phyloP scores from a whole-genome alignment of 2,113 vertebrate genomes.

The Setophaga coronata region DNA sequence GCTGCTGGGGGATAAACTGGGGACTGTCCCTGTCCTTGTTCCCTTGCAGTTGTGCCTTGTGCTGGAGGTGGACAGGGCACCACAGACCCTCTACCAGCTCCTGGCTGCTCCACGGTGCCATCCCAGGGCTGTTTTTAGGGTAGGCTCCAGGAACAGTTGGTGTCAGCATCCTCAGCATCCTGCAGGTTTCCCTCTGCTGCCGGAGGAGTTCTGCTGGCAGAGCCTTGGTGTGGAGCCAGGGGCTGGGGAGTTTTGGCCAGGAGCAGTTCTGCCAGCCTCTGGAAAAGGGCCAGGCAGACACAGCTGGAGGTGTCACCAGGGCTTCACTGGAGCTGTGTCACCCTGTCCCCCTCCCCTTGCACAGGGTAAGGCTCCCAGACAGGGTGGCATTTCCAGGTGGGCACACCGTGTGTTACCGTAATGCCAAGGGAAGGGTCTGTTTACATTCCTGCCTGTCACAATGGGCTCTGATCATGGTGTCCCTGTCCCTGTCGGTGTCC shows the following conservation, averaged over 20 bases:
- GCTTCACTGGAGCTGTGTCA: not conserved
- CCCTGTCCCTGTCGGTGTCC: not conserved
- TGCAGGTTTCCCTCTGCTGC: not conserved
- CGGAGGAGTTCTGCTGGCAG: not conserved
- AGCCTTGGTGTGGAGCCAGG: not conserved
- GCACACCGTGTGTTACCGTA: accelerated
- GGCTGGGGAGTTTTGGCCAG: not conserved
- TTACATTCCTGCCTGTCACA: accelerated
- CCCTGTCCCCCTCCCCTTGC: not conserved
- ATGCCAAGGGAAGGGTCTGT: not conserved
- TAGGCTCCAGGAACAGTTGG: accelerated
- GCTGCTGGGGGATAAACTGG: not conserved
- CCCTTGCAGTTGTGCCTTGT: not conserved
- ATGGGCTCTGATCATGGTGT: not conserved
- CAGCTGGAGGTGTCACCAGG: not conserved
- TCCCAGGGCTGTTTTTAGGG: not conserved
- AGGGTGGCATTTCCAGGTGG: not conserved
- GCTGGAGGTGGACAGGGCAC: not conserved
- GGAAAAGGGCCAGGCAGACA: not conserved
- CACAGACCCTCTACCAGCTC: accelerated
- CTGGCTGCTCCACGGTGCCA: accelerated
- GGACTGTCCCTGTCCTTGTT: not conserved
- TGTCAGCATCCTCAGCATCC: not conserved
- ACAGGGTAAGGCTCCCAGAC: accelerated
- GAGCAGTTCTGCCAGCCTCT: not conserved